Base-by-base conservation (phyloP, 2,797 vertebrate genomes). In the Parauchenoglanis ngamensis region DNA sequence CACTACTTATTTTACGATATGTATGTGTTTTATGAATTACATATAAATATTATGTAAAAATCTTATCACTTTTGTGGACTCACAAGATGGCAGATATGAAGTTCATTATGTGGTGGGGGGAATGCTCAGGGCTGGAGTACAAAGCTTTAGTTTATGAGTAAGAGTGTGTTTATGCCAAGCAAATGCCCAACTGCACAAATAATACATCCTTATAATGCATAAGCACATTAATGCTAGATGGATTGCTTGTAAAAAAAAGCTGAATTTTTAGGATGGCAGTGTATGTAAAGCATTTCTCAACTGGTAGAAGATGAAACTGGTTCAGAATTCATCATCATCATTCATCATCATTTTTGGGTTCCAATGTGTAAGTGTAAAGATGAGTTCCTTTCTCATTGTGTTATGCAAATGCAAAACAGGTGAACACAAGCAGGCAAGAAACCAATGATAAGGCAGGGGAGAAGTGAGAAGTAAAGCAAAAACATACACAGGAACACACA, bases 61-160 rank as follows among this genome's bases (percentile, higher is more conserved):
- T 40, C 35, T 40, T 40, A 35, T 59, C 23, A 46, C 56, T 46
- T 61, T 84, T 72, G 83, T 84, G 54, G 54, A n/a, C 6, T 17
- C 35, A 28, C 67, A 84, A 46, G 28, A n/a, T 72, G 49, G 68
- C 68, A 84, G 83, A 75, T 84, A 65, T 83, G 46, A 84, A n/a
- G 21, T 54, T 56, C 54, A 73, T 44, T 84, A 73, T 25, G 35
- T 40, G 35, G 35, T 40, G 35, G 35, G 35, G 35, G 35, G 35
- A 46, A 85, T 73, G 54, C 52, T 84, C 23, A 75, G 21, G 44
- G 21, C 40, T 75, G 54, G 54, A 75, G 54, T 73, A 59, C 8
- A 85, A 75, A 65, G 40, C 70, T 68, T 21, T 2, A 13, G 15
- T 28, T 21, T 59, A 73, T 72, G 35, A 75, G 54, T 63, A 85